Percentiles rank a stretch among this genome's conserved stretches.
Evolutionary conservation across 2,888 invertebrate genomes (phyloP).

Genomic region (Tinea trinotella): DNA sequence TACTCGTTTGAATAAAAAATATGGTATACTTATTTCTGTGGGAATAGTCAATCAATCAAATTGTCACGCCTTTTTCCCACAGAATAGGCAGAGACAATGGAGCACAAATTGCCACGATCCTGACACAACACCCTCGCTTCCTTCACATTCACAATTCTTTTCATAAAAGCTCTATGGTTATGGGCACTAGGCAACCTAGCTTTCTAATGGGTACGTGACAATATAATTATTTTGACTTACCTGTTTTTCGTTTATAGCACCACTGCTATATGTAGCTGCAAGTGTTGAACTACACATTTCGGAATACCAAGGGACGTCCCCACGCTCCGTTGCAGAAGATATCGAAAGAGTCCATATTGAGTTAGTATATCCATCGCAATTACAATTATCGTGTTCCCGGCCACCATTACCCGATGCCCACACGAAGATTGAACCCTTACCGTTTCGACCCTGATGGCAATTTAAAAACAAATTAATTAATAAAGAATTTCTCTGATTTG

Average conservation of each 20-base stretch:
- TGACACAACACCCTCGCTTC: too few species aligned
- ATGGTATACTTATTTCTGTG: too few species aligned
- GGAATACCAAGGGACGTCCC: constrained; percentile 96
- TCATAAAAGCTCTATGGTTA: too few species aligned
- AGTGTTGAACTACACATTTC: constrained; percentile 98
- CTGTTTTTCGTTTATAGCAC: constrained; percentile 90
- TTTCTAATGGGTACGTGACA: too few species aligned
- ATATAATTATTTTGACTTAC: constrained; percentile 47
- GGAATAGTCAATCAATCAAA: too few species aligned
- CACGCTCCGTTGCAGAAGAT: constrained; percentile 93
- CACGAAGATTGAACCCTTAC: constrained; percentile 97
- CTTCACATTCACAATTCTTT: too few species aligned
- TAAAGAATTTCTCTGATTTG: not conserved
- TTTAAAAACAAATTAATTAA: not conserved
- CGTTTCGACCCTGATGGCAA: constrained; percentile 85
- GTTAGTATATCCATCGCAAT: constrained; percentile 99
- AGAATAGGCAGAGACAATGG: too few species aligned
- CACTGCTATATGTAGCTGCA: constrained; percentile 98
- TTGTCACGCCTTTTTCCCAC: too few species aligned
- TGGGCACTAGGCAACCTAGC: too few species aligned
- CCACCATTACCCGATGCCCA: constrained; percentile 99
- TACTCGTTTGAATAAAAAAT: not conserved
- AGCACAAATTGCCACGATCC: too few species aligned
- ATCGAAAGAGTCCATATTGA: constrained; percentile 99
- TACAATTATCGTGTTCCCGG: constrained; percentile 95